Percentiles rank a stretch among this genome's conserved stretches.
These are phyloP conservation scores for Eulemur rufifrons DNA, from an alignment of 2,113 vertebrate species.

Conservation along the genomic window DNA sequence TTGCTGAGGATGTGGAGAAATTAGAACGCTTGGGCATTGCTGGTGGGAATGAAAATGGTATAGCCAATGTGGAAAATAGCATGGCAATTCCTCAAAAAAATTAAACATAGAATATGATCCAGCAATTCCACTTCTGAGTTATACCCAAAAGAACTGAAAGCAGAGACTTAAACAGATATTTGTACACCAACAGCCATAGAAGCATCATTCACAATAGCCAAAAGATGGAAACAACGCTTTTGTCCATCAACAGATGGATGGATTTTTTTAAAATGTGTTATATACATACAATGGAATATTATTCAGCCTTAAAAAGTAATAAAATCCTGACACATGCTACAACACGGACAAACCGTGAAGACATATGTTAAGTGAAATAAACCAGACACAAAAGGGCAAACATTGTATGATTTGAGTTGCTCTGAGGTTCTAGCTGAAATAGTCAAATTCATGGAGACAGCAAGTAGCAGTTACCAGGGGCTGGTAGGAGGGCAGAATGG, in stretches of 20 bases:
- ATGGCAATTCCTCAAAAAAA: background rate
- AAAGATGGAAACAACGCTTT: background rate
- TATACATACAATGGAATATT: background rate
- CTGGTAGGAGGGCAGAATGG: background rate
- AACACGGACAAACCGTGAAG: background rate
- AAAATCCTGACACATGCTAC: background rate
- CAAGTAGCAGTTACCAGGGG: background rate
- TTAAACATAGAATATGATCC: background rate
- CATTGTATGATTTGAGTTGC: background rate
- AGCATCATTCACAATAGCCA: no score
- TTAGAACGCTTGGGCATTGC: background rate
- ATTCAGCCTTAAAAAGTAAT: background rate
- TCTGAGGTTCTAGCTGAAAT: background rate
- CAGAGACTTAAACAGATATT: background rate
- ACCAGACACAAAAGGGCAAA: background rate
- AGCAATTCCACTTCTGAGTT: background rate
- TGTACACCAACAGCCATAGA: no score
- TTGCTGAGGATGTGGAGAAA: background rate
- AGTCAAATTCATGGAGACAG: background rate
- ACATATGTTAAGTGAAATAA: background rate
- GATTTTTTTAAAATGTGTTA: background rate
- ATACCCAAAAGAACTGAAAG: background rate
- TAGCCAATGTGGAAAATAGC: background rate
- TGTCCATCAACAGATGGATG: background rate
- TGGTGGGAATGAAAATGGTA: background rate